Percentiles rank a stretch among this genome's conserved stretches.
These are phyloP conservation scores for Sebastes cheni DNA, from an alignment of 2,797 vertebrate species.

Conservation along the genomic window DNA sequence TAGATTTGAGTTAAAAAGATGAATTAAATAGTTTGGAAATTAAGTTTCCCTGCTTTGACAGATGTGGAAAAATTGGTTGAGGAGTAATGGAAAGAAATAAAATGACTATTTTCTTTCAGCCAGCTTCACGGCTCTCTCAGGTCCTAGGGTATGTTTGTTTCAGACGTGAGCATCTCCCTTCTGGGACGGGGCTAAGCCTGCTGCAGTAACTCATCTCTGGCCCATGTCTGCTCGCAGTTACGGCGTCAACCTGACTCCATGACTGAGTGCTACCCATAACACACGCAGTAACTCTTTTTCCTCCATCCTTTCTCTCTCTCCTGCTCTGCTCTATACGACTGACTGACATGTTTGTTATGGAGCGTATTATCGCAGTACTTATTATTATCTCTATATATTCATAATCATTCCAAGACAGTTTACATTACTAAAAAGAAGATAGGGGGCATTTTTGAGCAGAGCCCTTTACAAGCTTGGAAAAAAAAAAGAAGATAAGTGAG, in stretches of 20 bases:
- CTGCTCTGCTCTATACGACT: not conserved
- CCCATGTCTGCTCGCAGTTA: conserved; percentile 38
- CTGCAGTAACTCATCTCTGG: conserved; percentile 52
- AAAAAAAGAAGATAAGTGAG: not conserved
- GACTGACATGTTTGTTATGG: conserved; percentile 18
- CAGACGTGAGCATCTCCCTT: conserved; percentile 55
- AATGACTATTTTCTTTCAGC: conserved; percentile 37
- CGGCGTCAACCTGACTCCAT: conserved; percentile 37
- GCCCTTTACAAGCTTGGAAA: not conserved
- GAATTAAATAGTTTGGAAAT: not conserved
- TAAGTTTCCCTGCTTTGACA: not conserved
- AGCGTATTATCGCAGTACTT: not conserved
- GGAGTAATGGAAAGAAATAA: conserved; percentile 25
- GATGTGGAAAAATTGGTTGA: conserved; percentile 5
- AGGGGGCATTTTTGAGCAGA: not conserved
- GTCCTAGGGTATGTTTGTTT: conserved; percentile 58
- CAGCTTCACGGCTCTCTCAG: conserved; percentile 55
- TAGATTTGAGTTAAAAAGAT: no score
- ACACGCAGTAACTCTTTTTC: conserved; percentile 16
- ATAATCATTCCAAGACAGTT: conserved; percentile 5
- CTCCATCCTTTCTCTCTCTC: not conserved
- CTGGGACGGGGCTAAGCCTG: conserved; percentile 23
- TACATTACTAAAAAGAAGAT: not conserved
- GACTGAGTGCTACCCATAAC: conserved; percentile 26
- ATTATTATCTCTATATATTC: conserved; percentile 6